Evolutionary conservation across 2,797 vertebrate genomes (phyloP).

Genomic region (Heteromormyrus szaboi): DNA sequence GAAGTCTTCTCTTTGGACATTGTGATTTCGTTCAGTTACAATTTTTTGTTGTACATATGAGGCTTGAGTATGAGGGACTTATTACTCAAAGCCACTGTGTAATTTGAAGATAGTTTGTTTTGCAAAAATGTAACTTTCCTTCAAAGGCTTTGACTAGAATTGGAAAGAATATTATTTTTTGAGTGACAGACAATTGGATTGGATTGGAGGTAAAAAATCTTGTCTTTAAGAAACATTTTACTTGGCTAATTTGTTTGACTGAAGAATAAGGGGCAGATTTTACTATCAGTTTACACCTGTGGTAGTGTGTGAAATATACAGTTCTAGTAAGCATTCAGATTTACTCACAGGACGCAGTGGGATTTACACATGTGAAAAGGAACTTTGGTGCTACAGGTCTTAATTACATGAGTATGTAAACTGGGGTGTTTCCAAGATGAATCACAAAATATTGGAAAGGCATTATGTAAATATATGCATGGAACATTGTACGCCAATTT

Average conservation of each 20-base stretch:
- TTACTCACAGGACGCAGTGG: neutral
- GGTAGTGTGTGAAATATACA: neutral
- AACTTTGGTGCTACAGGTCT: neutral
- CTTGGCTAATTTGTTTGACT: neutral
- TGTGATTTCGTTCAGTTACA: conserved; percentile 17
- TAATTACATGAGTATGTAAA: conserved; percentile 1
- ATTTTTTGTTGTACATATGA: conserved; percentile 35
- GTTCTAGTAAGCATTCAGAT: neutral
- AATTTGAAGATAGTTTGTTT: conserved; percentile 35
- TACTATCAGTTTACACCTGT: neutral
- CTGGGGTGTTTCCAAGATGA: neutral
- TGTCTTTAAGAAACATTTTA: neutral
- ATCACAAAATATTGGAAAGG: conserved; percentile 11
- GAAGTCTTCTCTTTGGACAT: conserved; percentile 42
- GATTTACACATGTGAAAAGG: neutral
- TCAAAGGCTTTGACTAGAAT: neutral
- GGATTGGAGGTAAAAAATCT: neutral
- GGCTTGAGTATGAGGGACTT: conserved; percentile 51
- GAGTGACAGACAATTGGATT: neutral
- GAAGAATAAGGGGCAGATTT: neutral
- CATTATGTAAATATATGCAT: conserved; percentile 9
- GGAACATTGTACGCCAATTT: conserved; percentile 3
- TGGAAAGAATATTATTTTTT: conserved; percentile 1
- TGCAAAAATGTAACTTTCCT: neutral
- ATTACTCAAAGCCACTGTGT: conserved; percentile 44